Evolutionary conservation across 2,113 vertebrate genomes (phyloP).

Genomic region (Lophius piscatorius): DNA sequence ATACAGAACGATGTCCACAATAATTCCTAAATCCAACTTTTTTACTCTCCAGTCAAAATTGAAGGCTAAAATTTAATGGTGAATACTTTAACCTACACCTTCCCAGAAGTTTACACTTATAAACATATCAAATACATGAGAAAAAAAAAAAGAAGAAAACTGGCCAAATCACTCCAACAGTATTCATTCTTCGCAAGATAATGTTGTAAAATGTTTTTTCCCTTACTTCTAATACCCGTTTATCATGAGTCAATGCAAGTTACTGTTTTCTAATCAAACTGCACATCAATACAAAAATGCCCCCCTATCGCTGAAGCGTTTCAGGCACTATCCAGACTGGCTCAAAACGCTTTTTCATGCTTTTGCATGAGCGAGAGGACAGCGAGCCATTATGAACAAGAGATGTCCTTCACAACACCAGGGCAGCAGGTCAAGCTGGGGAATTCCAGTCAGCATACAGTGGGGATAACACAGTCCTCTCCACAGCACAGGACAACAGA

Average conservation of each 20-base stretch:
- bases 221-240: too few relatives aligned
- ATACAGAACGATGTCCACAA: too few relatives aligned
- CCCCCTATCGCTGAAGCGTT: constrained; percentile 10
- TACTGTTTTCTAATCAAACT: not conserved
- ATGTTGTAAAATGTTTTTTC: too few relatives aligned
- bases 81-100: not conserved
- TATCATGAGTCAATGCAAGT: too few relatives aligned
- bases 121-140: too few relatives aligned
- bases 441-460: constrained; percentile 37
- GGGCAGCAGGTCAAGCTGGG: constrained; percentile 51
- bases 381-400: constrained; percentile 24
- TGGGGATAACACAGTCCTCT: constrained; percentile 44
- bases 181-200: too few relatives aligned
- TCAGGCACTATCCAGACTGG: constrained; percentile 3
- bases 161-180: too few relatives aligned
- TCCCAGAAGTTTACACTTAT: not conserved
- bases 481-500: constrained; percentile 16
- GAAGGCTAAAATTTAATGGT: not conserved
- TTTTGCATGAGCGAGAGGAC: constrained; percentile 31
- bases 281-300: constrained; percentile 12
- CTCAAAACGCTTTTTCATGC: constrained; percentile 19
- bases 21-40: too few relatives aligned
- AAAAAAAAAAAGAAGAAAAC: too few relatives aligned
- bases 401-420: constrained; percentile 10
- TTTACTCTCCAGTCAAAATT: too few relatives aligned